A percentile compares a stretch with the other conserved stretches of the same genome.
Evolutionary conservation across 2,888 invertebrate species (phyloP).

Genomic region (Boloria euphrosyne): DNA sequence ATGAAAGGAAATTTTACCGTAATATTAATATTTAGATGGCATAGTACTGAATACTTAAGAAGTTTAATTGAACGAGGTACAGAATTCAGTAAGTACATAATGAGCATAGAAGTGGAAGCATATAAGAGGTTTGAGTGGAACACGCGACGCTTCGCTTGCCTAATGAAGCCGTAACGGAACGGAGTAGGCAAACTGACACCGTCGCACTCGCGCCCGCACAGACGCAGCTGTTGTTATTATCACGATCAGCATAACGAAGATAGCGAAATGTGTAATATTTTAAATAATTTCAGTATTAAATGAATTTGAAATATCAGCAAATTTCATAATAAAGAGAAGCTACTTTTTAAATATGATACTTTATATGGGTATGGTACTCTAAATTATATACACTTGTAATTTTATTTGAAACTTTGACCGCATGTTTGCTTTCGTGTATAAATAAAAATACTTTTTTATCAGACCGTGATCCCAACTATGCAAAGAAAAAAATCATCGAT

Average conservation of each 20-base stretch:
- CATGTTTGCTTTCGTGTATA: too few relatives aligned
- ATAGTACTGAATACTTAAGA: conserved; percentile 19
- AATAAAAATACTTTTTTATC: too few relatives aligned
- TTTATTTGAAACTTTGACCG: too few relatives aligned
- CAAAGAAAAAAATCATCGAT: too few relatives aligned
- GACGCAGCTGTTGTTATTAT: conserved; percentile 68
- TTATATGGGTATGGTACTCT: too few relatives aligned
- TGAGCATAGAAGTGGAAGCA: conserved; percentile 42
- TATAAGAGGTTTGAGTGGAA: conserved; percentile 53
- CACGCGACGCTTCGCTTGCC: conserved; percentile 50
- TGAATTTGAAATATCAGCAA: conserved; percentile 21
- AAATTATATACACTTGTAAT: too few relatives aligned
- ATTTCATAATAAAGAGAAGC: not conserved
- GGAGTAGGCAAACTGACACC: conserved; percentile 66
- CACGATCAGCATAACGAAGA: conserved; percentile 51
- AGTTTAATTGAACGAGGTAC: conserved; percentile 29
- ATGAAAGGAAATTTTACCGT: not conserved
- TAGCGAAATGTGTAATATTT: conserved; percentile 37
- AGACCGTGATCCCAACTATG: too few relatives aligned
- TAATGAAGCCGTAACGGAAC: conserved; percentile 75
- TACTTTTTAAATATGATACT: too few relatives aligned
- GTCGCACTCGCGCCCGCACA: conserved; percentile 43
- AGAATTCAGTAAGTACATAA: conserved; percentile 33
- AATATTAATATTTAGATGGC: conserved; percentile 7
- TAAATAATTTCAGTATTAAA: conserved; percentile 37